These are phyloP conservation scores for Parapristionchus giblindavisi DNA, from an alignment of 2,888 invertebrate species.

Conservation along the genomic window DNA sequence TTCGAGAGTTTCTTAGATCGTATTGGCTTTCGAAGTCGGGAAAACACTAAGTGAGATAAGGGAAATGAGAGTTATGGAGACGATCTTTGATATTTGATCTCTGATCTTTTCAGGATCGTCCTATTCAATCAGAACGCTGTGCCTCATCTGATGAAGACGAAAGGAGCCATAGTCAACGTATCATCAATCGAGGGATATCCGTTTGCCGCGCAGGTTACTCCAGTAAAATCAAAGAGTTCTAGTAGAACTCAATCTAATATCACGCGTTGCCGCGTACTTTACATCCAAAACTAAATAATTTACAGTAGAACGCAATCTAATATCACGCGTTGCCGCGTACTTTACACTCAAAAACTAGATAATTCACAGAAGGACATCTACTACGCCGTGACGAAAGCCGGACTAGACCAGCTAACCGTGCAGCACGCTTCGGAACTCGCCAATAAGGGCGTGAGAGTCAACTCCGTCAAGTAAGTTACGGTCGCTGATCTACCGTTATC, in stretches of 20 bases:
- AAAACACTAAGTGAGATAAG: no score
- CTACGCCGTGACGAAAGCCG: conserved; percentile 30
- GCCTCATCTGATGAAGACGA: conserved; percentile 33
- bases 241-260: neutral
- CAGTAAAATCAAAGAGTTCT: neutral
- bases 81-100: no score
- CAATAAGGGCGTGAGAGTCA: conserved; percentile 29
- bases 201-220: conserved; percentile 16
- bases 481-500: neutral
- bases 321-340: conserved; percentile 5
- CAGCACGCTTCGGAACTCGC: conserved; percentile 12
- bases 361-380: conserved; percentile 20
- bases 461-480: conserved; percentile 26
- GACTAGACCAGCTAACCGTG: conserved; percentile 19
- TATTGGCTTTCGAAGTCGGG: no score
- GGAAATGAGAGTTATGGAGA: no score
- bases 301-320: neutral
- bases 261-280: conserved; percentile 2
- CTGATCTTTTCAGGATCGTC: conserved; percentile 4
- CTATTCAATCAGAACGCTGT: conserved; percentile 16
- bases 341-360: neutral
- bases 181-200: conserved; percentile 25
- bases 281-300: neutral
- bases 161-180: conserved; percentile 26
- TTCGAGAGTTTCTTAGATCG: no score